A percentile compares a stretch with the other conserved stretches of the same genome.
phyloP scores from a whole-genome alignment of 2,797 vertebrate species.

The Cossypha polioptera region DNA sequence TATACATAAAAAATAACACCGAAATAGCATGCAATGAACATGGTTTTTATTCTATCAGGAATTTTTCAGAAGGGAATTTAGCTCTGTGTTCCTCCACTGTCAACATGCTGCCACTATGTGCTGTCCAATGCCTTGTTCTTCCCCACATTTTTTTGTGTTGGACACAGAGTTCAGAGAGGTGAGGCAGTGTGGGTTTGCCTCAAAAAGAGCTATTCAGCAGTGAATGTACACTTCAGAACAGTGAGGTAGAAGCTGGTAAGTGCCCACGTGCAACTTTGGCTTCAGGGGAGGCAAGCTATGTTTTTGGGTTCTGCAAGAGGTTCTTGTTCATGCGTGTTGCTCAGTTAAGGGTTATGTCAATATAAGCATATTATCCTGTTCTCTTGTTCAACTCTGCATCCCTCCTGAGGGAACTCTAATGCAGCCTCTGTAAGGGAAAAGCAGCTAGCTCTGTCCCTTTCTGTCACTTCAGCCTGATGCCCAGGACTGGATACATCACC shows the following conservation, averaged over 20 bases:
- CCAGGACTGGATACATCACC: background rate
- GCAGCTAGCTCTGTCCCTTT: background rate
- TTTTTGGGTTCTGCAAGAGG: background rate
- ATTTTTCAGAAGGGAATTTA: background rate
- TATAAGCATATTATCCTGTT: background rate
- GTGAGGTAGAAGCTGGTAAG: background rate
- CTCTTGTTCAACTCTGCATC: background rate
- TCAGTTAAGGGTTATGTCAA: background rate
- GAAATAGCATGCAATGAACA: background rate
- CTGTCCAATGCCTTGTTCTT: background rate
- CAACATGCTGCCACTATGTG: rapidly evolving
- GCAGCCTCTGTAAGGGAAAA: background rate
- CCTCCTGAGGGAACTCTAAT: background rate
- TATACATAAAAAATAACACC: background rate
- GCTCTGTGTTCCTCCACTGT: background rate
- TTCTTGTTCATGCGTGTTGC: background rate
- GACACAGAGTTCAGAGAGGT: background rate
- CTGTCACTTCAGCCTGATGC: background rate
- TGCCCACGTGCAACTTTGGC: background rate
- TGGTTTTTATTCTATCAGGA: background rate
- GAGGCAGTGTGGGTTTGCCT: background rate
- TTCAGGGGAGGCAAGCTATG: background rate
- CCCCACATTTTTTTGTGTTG: background rate
- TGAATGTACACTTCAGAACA: background rate
- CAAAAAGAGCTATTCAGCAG: background rate